Evolutionary conservation across 2,797 vertebrate genomes (phyloP).

Genomic region (Peromyscus melanophrys): DNA sequence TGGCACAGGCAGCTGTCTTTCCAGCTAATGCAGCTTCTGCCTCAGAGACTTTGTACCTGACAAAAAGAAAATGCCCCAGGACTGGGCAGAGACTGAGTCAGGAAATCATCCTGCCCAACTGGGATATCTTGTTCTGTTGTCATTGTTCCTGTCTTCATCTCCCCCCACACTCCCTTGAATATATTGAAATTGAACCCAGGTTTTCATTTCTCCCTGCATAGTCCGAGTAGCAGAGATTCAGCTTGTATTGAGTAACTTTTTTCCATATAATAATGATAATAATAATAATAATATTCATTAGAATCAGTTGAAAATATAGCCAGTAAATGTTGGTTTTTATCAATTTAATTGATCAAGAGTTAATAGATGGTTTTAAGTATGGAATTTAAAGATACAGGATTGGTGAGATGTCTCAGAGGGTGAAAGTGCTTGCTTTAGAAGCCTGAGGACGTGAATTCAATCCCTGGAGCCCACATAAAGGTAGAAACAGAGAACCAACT

Average conservation of each 20-base stretch:
- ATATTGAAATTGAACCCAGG: constrained; percentile 26
- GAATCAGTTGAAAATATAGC: constrained; percentile 17
- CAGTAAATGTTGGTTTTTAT: constrained; percentile 12
- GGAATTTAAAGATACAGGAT: neutral
- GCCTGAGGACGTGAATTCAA: neutral
- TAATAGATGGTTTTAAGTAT: neutral
- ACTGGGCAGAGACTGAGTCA: neutral
- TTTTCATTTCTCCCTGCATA: neutral
- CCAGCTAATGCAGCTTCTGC: neutral
- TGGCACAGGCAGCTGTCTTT: neutral
- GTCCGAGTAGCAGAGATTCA: neutral
- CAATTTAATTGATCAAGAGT: neutral
- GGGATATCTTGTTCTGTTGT: neutral
- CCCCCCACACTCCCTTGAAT: neutral
- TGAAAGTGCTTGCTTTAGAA: neutral
- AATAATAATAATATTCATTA: neutral
- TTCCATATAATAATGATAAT: constrained; percentile 3
- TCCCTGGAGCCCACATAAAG: neutral
- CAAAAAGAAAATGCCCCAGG: neutral
- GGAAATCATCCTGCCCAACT: neutral
- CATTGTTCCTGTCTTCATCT: neutral
- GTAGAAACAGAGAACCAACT: neutral
- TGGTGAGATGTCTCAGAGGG: neutral
- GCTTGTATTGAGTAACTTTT: neutral
- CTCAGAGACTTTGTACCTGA: neutral